Evolutionary conservation across 2,888 invertebrate genomes (phyloP).

Genomic region (Andrena hattorfiana): DNA sequence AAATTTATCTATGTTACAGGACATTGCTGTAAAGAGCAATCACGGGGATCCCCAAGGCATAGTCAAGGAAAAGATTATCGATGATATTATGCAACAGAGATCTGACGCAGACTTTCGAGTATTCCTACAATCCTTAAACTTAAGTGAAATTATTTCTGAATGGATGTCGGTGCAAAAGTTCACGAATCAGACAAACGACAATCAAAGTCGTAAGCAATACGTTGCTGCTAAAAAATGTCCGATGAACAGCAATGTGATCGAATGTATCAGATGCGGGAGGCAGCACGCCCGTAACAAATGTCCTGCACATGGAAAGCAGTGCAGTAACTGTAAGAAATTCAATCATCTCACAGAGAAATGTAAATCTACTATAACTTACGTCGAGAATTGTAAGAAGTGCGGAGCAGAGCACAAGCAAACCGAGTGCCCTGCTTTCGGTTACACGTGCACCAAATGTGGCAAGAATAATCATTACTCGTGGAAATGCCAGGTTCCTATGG

Average conservation of each 20-base stretch:
- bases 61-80: slow-evolving; percentile 7
- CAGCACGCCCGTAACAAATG: neutral
- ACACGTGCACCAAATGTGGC: slow-evolving; percentile 37
- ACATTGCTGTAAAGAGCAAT: neutral
- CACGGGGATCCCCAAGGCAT: neutral
- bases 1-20: neutral
- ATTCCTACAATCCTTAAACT: neutral
- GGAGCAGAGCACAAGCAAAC: slow-evolving; percentile 7
- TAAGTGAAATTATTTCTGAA: slow-evolving; percentile 9
- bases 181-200: neutral
- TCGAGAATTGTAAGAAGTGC: slow-evolving; percentile 8
- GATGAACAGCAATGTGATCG: neutral
- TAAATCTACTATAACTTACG: neutral
- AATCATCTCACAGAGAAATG: slow-evolving; percentile 5
- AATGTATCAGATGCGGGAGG: neutral
- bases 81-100: neutral
- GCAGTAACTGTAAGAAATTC: slow-evolving; percentile 4
- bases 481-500: slow-evolving; percentile 22
- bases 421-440: slow-evolving; percentile 15
- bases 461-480: slow-evolving; percentile 34
- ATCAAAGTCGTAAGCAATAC: neutral
- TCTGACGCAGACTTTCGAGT: neutral
- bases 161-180: neutral
- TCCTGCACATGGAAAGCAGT: neutral
- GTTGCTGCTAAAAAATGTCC: neutral